Percentiles rank a stretch among this genome's conserved stretches.
phyloP scores from a whole-genome alignment of 2,113 vertebrate species.

The Tachuris rubrigastra region DNA sequence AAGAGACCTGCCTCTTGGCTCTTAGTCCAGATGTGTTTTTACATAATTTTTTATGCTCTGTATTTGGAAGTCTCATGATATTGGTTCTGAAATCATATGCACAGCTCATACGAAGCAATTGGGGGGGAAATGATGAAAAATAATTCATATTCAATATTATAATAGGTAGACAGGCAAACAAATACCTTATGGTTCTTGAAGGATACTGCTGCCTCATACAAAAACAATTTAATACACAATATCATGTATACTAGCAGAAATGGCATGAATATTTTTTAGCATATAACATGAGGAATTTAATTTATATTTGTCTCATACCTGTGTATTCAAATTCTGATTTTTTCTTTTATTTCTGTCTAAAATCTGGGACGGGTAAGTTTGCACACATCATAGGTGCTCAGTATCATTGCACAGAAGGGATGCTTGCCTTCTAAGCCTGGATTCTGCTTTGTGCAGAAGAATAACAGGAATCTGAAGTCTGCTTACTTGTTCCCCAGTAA shows the following conservation, averaged over 20 bases:
- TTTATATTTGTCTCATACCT: neutral
- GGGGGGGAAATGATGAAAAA: neutral
- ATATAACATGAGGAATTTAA: neutral
- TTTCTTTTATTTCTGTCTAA: neutral
- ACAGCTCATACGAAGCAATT: neutral
- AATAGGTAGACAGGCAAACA: neutral
- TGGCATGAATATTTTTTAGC: neutral
- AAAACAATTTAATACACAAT: neutral
- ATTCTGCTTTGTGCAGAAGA: neutral
- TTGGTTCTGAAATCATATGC: neutral
- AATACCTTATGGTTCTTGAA: neutral
- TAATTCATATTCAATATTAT: neutral
- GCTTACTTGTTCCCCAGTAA: neutral
- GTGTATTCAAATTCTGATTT: neutral
- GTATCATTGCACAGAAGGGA: neutral
- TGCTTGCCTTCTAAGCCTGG: neutral
- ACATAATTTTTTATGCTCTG: neutral
- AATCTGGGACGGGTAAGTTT: neutral
- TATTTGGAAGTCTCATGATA: neutral
- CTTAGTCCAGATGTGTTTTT: neutral
- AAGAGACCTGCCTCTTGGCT: neutral
- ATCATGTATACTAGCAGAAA: neutral
- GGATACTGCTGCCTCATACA: neutral
- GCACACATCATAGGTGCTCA: neutral
- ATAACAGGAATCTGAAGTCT: neutral